A percentile compares a stretch with the other conserved stretches of the same genome.
Evolutionary conservation across 1,140 invertebrate species (phyloP).

Genomic region (Leptonema lineaticorne): DNA sequence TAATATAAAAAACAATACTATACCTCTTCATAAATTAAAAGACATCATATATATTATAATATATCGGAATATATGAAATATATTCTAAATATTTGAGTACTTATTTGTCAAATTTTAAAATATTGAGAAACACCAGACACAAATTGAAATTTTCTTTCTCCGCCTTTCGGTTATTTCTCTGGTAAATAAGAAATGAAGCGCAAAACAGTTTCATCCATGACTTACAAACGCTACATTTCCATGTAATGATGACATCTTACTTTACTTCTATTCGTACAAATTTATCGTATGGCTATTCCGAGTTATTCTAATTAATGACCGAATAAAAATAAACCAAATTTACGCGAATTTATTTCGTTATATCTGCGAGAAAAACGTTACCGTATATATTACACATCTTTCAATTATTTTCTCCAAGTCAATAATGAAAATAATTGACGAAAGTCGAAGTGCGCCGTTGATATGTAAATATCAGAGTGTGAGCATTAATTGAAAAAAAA

Average conservation of each 20-base stretch:
- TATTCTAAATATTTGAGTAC: background rate
- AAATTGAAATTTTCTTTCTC: background rate
- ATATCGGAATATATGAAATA: too few relatives aligned
- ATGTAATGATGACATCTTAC: conserved; percentile 36
- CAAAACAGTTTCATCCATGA: conserved; percentile 3
- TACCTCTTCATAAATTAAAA: too few relatives aligned
- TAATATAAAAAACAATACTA: too few relatives aligned
- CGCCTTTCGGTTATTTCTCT: background rate
- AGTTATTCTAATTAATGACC: background rate
- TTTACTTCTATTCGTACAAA: conserved; percentile 13
- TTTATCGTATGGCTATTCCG: conserved; percentile 27
- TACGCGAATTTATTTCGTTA: background rate
- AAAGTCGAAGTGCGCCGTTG: background rate
- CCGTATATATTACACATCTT: too few relatives aligned
- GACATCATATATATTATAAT: too few relatives aligned
- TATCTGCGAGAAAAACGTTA: too few relatives aligned
- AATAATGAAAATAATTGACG: too few relatives aligned
- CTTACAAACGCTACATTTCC: conserved; percentile 19
- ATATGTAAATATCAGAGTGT: background rate
- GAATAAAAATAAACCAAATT: background rate
- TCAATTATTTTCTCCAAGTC: too few relatives aligned
- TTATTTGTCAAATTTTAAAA: background rate
- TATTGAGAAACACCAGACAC: background rate
- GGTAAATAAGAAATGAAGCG: conserved; percentile 7
- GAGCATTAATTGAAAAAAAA: conserved; percentile 21